Base-by-base conservation (phyloP, 2,888 invertebrate species). In the Polia nebulosa region DNA sequence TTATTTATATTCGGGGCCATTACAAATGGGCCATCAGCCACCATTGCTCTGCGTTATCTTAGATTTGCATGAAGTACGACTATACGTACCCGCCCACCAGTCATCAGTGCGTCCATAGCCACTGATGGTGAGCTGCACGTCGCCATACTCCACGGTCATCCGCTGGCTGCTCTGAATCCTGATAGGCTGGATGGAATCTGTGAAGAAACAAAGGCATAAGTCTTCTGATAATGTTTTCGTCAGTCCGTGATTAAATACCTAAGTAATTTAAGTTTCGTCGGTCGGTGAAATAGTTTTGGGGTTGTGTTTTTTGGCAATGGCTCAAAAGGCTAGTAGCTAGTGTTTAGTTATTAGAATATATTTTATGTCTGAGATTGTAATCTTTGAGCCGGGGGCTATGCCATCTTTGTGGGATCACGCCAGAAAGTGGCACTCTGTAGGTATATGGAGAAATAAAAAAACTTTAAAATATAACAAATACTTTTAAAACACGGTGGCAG, bases 51-150 rank as follows among this genome's bases (percentile, higher is more conserved):
- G 25, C 15, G 15, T 47, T 15, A 15, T 13, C 45, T n/a, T 22
- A 8, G 2, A 22, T 25, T 47, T 25, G 13, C 6, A 45, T 45
- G 9, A 3, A 22, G 25, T 17, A 29, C 4, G 39, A n/a, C n/a
- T n/a, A 41, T 17, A 49, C 69, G 51, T 57, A 71, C 71, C 62
- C 1, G 60, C 78, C 82, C 72, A 72, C 82, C 82, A 82, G 20
- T 82, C 82, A 13, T 79, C 80, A 3, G 80, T 75, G 1, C 64
- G 72, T 22, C 61, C 75, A n/a, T 78, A 83, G 17, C 82, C 73
- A 20, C 53, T 68, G 57, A 61, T 52, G n/a, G 60, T 27, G 63
- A 59, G 73, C 53, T 9, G 56, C 27, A 17, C 69, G 27, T 25
- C 56, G 9, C 58, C 70, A 11, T 80, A 81, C 20, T 81, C 81